These are phyloP conservation scores for Leptosomus discolor DNA, from an alignment of 2,113 vertebrate species.

Conservation along the genomic window DNA sequence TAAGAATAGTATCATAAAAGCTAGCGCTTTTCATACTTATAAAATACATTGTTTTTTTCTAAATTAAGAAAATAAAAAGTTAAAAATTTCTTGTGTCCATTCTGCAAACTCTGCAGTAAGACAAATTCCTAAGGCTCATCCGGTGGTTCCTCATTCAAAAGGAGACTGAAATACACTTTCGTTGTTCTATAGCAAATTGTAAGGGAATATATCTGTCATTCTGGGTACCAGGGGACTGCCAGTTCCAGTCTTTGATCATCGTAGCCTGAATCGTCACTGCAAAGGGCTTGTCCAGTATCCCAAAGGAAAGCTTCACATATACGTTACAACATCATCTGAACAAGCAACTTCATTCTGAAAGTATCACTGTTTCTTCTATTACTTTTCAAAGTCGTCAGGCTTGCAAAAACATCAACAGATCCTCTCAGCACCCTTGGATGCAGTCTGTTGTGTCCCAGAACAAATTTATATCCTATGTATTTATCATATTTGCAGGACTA, in stretches of 20 bases:
- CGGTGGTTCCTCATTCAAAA: background rate
- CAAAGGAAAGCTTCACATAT: background rate
- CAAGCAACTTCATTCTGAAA: background rate
- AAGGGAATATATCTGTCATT: background rate
- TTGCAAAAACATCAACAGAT: rapidly evolving
- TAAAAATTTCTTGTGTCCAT: background rate
- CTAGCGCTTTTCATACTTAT: background rate
- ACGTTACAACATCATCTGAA: background rate
- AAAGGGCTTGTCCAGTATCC: background rate
- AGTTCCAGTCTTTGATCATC: background rate
- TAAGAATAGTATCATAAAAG: background rate
- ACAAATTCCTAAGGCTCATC: background rate
- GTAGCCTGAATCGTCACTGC: background rate
- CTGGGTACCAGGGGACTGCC: background rate
- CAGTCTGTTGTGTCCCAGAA: background rate
- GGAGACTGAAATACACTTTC: background rate
- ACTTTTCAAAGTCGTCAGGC: background rate
- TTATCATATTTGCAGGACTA: background rate
- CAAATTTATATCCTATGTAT: background rate
- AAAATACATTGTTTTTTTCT: background rate
- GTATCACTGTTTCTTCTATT: background rate
- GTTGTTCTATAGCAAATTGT: background rate
- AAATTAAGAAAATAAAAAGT: background rate
- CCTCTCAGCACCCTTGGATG: background rate
- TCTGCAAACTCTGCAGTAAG: background rate